Conservation (phyloP, 2,113 vertebrate genomes). For the Megalops atlanticus region DNA sequence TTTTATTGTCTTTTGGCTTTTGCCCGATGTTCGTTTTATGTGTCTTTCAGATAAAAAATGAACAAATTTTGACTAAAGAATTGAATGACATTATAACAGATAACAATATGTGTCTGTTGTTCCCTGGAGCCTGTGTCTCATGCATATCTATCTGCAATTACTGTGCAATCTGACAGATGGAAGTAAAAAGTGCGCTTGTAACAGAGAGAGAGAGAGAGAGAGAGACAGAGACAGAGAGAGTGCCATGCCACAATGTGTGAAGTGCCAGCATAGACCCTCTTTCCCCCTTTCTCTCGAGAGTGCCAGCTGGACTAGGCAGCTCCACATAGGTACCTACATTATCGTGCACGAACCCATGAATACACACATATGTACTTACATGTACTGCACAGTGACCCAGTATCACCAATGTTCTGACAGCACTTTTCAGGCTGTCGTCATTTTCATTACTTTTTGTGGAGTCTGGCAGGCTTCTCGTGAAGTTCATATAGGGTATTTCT, state of each 20-base stretch:
- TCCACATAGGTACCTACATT: constrained; percentile 69
- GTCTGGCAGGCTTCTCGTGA: background rate
- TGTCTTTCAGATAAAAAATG: constrained; percentile 13
- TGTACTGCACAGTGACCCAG: background rate
- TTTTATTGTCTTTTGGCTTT: background rate
- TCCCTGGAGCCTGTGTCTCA: constrained; percentile 62
- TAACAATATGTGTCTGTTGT: constrained; percentile 71
- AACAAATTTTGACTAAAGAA: constrained; percentile 15
- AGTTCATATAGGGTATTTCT: too few species aligned
- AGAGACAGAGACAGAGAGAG: constrained; percentile 51
- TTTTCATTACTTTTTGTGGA: constrained; percentile 1
- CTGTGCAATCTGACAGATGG: constrained; percentile 74
- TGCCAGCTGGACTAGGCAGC: constrained; percentile 70
- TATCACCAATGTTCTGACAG: background rate
- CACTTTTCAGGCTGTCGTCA: background rate
- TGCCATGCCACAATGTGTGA: constrained; percentile 75
- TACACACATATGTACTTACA: background rate
- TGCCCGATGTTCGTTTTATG: background rate
- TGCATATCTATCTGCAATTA: constrained; percentile 75
- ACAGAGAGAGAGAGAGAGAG: constrained; percentile 51
- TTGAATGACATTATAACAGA: constrained; percentile 61
- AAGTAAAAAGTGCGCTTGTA: constrained; percentile 66
- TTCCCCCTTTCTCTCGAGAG: constrained; percentile 55
- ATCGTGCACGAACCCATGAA: background rate
- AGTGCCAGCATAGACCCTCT: constrained; percentile 67